Conservation (phyloP, 2,888 invertebrate species). For the Lithodes maja region DNA sequence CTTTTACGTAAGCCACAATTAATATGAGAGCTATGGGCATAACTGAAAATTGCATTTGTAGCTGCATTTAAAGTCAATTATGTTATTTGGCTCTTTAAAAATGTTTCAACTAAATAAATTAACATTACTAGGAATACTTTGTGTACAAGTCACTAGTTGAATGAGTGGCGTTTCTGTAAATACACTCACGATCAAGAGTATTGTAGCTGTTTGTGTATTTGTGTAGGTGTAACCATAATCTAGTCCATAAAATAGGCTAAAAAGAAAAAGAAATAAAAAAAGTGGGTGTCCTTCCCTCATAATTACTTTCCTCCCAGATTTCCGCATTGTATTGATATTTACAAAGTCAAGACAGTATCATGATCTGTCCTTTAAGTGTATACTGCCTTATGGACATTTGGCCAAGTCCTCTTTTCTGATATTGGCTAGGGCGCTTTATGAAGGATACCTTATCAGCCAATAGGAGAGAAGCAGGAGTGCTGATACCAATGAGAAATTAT, state of each 20-base stretch:
- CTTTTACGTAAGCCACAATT: too few relatives aligned
- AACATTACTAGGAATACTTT: too few relatives aligned
- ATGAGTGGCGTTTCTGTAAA: conserved; percentile 39
- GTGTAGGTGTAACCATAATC: conserved; percentile 48
- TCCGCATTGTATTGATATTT: conserved; percentile 14
- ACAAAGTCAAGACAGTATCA: background rate
- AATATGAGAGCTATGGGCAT: too few relatives aligned
- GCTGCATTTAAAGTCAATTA: too few relatives aligned
- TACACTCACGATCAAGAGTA: conserved; percentile 43
- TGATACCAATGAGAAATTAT: background rate
- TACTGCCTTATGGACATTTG: conserved; percentile 30
- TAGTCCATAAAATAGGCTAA: background rate
- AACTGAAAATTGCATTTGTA: too few relatives aligned
- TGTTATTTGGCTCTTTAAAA: too few relatives aligned
- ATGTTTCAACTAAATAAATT: too few relatives aligned
- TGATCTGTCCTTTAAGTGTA: background rate
- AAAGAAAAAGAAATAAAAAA: conserved; percentile 9
- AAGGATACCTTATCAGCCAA: conserved; percentile 27
- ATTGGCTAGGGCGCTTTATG: conserved; percentile 30
- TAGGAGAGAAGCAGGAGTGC: conserved; percentile 35
- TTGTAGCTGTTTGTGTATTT: conserved; percentile 59
- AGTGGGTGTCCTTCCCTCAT: conserved; percentile 33
- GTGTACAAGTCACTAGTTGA: background rate
- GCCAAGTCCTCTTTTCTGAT: conserved; percentile 34
- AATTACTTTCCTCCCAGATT: conserved; percentile 29